Conservation (phyloP, 2,888 invertebrate species). For the Leucoma salicis region DNA sequence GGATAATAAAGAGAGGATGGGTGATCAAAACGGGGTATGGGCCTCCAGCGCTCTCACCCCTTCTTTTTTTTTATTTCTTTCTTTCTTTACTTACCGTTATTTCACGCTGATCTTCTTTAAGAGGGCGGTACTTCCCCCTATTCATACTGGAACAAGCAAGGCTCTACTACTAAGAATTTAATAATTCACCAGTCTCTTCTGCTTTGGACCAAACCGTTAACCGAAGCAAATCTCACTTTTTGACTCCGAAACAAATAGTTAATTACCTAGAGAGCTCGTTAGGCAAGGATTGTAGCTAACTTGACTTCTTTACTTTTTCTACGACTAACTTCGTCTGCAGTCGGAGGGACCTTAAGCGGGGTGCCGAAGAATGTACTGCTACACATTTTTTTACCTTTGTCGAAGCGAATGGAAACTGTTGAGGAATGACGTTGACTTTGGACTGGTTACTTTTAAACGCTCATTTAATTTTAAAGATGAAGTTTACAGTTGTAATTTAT, state of each 20-base stretch:
- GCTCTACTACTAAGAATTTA: too few species aligned
- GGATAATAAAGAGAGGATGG: too few species aligned
- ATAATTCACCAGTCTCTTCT: slow-evolving; percentile 8
- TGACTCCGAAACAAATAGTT: slow-evolving; percentile 76
- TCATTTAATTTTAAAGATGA: slow-evolving; percentile 8
- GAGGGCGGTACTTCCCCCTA: too few species aligned
- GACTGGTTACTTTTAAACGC: slow-evolving; percentile 10
- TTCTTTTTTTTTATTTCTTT: too few species aligned
- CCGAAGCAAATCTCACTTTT: slow-evolving; percentile 59
- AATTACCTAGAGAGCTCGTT: slow-evolving; percentile 76
- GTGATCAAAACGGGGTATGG: too few species aligned
- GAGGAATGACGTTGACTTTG: slow-evolving; percentile 25
- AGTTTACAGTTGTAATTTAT: slow-evolving; percentile 5
- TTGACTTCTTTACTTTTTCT: slow-evolving; percentile 39
- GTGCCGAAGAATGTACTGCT: slow-evolving; percentile 31
- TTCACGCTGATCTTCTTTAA: too few species aligned
- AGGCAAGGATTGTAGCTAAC: slow-evolving; percentile 64
- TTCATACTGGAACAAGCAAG: too few species aligned
- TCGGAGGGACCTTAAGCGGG: slow-evolving; percentile 31
- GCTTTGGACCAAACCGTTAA: slow-evolving; percentile 26
- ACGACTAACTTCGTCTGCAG: slow-evolving; percentile 30
- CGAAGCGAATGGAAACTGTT: slow-evolving; percentile 23
- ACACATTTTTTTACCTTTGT: slow-evolving; percentile 22
- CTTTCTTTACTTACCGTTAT: too few species aligned
- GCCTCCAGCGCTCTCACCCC: too few species aligned